Percentiles rank a stretch among this genome's conserved stretches.
Conservation (phyloP, 2,113 vertebrate genomes). For the Enhydra lutris region DNA sequence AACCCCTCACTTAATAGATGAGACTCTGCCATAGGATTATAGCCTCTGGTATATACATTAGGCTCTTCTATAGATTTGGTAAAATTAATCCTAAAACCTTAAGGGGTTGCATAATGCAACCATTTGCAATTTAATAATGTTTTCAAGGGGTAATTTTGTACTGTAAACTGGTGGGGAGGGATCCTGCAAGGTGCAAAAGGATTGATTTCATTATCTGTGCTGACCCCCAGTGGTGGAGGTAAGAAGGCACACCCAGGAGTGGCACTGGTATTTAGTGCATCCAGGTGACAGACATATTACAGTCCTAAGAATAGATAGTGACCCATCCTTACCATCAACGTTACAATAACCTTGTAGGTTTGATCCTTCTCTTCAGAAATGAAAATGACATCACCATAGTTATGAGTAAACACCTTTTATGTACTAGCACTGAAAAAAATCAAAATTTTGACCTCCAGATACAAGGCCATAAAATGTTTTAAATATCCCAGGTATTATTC, state of each 20-base stretch:
- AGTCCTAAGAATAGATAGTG: fast-evolving
- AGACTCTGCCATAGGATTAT: neutral
- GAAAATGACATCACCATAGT: neutral
- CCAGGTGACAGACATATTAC: neutral
- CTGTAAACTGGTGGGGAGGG: neutral
- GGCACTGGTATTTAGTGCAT: fast-evolving
- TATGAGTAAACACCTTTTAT: neutral
- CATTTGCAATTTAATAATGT: neutral
- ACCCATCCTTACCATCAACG: neutral
- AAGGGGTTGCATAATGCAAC: neutral
- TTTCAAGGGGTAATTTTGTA: neutral
- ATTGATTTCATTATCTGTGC: conserved; percentile 65
- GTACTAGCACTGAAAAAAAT: neutral
- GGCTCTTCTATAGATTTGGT: neutral
- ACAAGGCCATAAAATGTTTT: neutral
- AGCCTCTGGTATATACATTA: neutral
- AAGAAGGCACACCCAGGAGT: neutral
- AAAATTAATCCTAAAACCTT: neutral
- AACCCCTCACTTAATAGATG: neutral
- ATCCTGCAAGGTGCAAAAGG: fast-evolving
- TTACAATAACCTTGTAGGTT: neutral
- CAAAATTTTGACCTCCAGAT: neutral
- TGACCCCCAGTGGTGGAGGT: conserved; percentile 73
- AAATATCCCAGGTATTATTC: neutral
- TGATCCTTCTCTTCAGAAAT: neutral